These are phyloP conservation scores for Calosoma granatense DNA, from an alignment of 1,140 invertebrate genomes.

Conservation along the genomic window DNA sequence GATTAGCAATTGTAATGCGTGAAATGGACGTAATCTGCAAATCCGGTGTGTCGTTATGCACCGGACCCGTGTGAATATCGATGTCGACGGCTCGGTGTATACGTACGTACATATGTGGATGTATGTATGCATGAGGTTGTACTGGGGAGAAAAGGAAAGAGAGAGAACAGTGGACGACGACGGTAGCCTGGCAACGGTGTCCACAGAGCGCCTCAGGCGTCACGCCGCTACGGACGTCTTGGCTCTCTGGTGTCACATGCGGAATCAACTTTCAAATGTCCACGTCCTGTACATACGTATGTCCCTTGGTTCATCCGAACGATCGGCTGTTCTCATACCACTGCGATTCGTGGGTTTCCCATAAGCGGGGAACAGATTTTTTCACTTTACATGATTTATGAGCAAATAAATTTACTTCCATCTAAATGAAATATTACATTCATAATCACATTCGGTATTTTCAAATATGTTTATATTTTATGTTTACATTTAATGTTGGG, in stretches of 20 bases:
- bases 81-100: neutral
- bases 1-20: constrained; percentile 9
- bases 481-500: too few species aligned
- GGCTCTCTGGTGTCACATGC: neutral
- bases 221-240: neutral
- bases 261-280: neutral
- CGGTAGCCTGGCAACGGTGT: neutral
- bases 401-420: too few species aligned
- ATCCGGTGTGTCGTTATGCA: constrained; percentile 5
- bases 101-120: neutral
- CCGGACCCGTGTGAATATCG: neutral
- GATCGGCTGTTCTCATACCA: too few species aligned
- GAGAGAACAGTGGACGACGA: neutral
- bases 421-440: too few species aligned
- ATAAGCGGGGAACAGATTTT: too few species aligned
- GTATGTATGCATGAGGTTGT: neutral
- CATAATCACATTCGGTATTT: too few species aligned
- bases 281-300: too few species aligned
- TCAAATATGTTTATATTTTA: too few species aligned
- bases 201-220: neutral
- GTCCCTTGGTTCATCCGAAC: too few species aligned
- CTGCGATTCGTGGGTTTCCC: too few species aligned
- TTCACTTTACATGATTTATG: too few species aligned
- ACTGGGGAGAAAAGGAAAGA: neutral
- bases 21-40: constrained; percentile 8